Base-by-base conservation (phyloP, 1,140 invertebrate genomes). In the Drosophila tsacasi region DNA sequence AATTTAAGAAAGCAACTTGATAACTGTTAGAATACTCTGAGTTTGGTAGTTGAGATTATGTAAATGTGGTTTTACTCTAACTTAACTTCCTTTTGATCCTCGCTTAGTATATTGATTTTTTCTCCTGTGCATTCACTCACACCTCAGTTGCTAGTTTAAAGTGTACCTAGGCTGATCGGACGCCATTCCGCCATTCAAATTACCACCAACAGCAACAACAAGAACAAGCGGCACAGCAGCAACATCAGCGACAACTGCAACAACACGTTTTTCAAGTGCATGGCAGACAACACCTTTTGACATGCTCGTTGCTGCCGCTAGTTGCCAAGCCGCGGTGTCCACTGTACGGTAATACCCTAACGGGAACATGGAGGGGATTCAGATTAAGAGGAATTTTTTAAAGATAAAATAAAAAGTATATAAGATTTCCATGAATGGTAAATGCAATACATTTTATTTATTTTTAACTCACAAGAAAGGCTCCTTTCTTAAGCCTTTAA, bases 241-340 rank as follows among this genome's bases (percentile, higher is more conserved):
- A 52, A 42, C 62, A 60, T 27, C 72, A 74, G 46, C 46, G 40
- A 52, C 81, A 62, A 35, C 68, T 35, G 40, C 80, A 54, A 50
- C 66, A 66, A 89, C 84, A 78, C 76, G 84, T 87, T 89, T 87
- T 87, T 89, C 84, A 87, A 89, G 81, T 87, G 84, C 81, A 83
- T 63, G 37, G 81, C 77, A 78, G 82, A 78, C 83, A 84, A 87
- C 84, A 89, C 84, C 84, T 87, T 84, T 84, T 89, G 84, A 89
- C 81, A 89, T 72, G 81, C 69, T 81, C 60, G 68, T 67, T 62
- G 79, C 71, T 86, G 75, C 79, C 64, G 65, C 58, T 58, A 40
- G 50, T 59, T 27, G 27, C 9, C 5, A 27, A 10, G 13, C 30
- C 30, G 30, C 10, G 5, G 39, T 55, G 39, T 59, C 27, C 42